These are phyloP conservation scores for Simalia tracyae DNA, from an alignment of 2,797 vertebrate species.

Conservation along the genomic window DNA sequence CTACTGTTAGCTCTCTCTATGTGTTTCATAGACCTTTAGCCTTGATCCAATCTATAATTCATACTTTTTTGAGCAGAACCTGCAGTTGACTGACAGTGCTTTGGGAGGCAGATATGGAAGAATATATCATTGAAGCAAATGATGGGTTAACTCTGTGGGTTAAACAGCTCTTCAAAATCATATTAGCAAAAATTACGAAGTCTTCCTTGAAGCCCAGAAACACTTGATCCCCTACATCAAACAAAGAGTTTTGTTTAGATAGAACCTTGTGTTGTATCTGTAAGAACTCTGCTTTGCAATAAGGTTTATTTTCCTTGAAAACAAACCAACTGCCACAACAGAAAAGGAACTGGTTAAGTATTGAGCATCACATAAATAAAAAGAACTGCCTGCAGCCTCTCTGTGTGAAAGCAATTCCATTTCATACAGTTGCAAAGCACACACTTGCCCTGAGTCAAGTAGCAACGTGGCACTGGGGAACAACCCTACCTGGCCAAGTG, in stretches of 20 bases:
- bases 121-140: not conserved
- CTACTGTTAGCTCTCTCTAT: not conserved
- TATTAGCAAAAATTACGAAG: not conserved
- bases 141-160: not conserved
- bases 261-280: not conserved
- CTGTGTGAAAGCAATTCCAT: slow-evolving; percentile 22
- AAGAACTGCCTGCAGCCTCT: not conserved
- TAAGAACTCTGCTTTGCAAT: slow-evolving; percentile 1
- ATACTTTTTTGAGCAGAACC: not conserved
- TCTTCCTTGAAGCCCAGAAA: not conserved
- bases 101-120: not conserved
- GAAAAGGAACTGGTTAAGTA: not conserved
- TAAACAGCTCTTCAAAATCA: not conserved
- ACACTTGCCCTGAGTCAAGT: slow-evolving; percentile 9
- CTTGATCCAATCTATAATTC: not conserved
- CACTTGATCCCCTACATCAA: not conserved
- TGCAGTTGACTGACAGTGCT: not conserved
- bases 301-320: not conserved
- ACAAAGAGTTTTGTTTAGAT: not conserved
- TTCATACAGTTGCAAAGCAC: not conserved
- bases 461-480: not conserved
- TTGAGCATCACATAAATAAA: slow-evolving; percentile 1
- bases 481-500: not conserved
- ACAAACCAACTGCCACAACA: not conserved
- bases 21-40: not conserved